Conservation (phyloP, 2,888 invertebrate species). For the Orthosia gothica region DNA sequence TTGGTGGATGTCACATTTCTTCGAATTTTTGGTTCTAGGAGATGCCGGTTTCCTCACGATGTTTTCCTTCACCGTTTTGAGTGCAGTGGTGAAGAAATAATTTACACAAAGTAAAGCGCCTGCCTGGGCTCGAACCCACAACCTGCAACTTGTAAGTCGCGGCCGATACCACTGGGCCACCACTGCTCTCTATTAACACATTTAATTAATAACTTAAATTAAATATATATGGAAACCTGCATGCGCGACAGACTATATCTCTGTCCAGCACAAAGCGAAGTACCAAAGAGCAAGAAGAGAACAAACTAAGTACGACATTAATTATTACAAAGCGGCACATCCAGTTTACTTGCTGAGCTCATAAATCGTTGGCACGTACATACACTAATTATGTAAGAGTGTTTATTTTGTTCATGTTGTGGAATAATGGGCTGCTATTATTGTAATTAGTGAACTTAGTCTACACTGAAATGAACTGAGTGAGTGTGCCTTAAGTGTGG, state of each 20-base stretch:
- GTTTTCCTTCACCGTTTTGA: too few relatives aligned
- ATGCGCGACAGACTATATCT: neutral
- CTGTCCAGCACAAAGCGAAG: neutral
- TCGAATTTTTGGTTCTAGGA: too few relatives aligned
- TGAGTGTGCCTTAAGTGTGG: neutral
- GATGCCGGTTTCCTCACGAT: too few relatives aligned
- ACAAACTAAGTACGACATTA: slow-evolving; percentile 14
- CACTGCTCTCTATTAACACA: too few relatives aligned
- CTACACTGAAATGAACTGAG: neutral
- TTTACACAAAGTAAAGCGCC: too few relatives aligned
- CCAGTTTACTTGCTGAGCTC: slow-evolving; percentile 19
- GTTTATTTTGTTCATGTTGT: slow-evolving; percentile 45
- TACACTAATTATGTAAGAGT: slow-evolving; percentile 49
- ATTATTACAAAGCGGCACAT: slow-evolving; percentile 27
- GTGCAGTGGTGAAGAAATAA: too few relatives aligned
- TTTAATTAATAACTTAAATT: neutral
- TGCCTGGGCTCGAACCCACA: too few relatives aligned
- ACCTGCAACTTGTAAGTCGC: too few relatives aligned
- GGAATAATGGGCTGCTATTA: slow-evolving; percentile 21
- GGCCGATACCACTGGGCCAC: too few relatives aligned
- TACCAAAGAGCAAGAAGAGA: neutral
- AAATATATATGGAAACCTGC: neutral
- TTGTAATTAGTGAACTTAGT: slow-evolving; percentile 14
- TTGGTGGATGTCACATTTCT: too few relatives aligned
- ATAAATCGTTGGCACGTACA: slow-evolving; percentile 34